These are phyloP conservation scores for Atlantisia rogersi DNA, from an alignment of 2,113 vertebrate genomes.

Conservation along the genomic window DNA sequence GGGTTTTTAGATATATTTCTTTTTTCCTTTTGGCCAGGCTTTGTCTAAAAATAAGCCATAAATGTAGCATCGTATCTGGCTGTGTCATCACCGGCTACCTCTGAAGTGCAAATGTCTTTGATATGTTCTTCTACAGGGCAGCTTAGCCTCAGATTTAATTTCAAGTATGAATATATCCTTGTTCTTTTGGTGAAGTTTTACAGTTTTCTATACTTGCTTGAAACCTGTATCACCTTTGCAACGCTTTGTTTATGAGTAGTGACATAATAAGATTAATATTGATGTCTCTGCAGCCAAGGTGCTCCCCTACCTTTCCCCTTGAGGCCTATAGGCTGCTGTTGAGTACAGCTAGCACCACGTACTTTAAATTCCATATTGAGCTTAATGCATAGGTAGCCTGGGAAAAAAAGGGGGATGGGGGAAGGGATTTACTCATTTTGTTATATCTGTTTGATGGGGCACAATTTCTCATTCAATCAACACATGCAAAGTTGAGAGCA, in stretches of 20 bases:
- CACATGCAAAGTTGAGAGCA: not conserved
- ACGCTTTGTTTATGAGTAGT: not conserved
- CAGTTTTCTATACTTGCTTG: not conserved
- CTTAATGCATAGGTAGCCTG: not conserved
- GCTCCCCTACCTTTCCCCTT: not conserved
- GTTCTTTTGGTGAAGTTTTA: conserved; percentile 12
- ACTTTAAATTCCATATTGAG: not conserved
- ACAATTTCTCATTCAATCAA: not conserved
- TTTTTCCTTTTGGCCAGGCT: not conserved
- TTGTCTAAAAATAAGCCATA: not conserved
- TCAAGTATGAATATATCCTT: not conserved
- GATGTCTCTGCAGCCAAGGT: conserved; percentile 14
- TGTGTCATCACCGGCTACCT: not conserved
- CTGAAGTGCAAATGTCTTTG: not conserved
- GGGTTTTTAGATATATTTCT: not conserved
- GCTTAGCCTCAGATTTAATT: conserved; percentile 33
- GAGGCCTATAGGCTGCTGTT: not conserved
- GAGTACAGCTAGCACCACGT: not conserved
- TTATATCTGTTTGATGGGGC: not conserved
- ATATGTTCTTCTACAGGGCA: not conserved
- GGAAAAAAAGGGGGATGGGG: not conserved
- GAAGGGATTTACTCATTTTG: not conserved
- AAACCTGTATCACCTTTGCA: not conserved
- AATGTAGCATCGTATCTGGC: not conserved
- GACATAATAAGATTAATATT: not conserved